Evolutionary conservation across 2,797 vertebrate species (phyloP).

Genomic region (Mormyrus hasselquistii): DNA sequence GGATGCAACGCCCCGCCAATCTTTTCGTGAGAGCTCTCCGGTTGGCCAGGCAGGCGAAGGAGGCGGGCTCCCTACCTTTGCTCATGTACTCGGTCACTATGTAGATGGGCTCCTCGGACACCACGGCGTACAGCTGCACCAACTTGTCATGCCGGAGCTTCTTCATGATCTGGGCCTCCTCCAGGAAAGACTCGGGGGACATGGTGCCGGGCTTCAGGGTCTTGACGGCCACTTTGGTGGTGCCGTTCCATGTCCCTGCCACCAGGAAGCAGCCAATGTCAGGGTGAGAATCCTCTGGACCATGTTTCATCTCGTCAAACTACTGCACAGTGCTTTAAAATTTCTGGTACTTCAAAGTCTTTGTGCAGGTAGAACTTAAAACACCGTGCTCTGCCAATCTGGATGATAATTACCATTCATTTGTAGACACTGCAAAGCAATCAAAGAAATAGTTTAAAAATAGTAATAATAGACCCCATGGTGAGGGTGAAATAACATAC

Average conservation of each 20-base stretch:
- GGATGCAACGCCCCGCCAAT: not conserved
- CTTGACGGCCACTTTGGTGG: conserved; percentile 98
- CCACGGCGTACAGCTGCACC: conserved; percentile 95
- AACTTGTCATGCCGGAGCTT: conserved; percentile 94
- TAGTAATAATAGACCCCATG: not conserved
- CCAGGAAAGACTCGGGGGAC: conserved; percentile 96
- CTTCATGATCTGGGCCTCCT: conserved; percentile 99
- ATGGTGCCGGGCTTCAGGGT: conserved; percentile 97
- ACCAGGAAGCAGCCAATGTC: conserved; percentile 20
- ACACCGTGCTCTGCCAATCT: not conserved
- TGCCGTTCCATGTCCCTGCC: conserved; percentile 96
- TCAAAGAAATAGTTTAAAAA: not conserved
- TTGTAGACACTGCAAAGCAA: not conserved
- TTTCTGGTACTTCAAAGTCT: not conserved
- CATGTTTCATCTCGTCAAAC: not conserved
- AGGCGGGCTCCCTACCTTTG: conserved; percentile 72
- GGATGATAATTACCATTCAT: not conserved
- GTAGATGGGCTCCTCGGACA: conserved; percentile 96
- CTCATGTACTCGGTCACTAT: conserved; percentile 96
- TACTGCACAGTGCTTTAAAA: not conserved
- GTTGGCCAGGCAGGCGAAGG: not conserved
- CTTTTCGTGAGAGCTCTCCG: not conserved
- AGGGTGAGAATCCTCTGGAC: not conserved
- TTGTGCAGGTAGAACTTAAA: not conserved
- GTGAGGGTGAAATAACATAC: not conserved